phyloP scores from a whole-genome alignment of 1,140 invertebrate genomes.

The Zaprionus lachaisei region DNA sequence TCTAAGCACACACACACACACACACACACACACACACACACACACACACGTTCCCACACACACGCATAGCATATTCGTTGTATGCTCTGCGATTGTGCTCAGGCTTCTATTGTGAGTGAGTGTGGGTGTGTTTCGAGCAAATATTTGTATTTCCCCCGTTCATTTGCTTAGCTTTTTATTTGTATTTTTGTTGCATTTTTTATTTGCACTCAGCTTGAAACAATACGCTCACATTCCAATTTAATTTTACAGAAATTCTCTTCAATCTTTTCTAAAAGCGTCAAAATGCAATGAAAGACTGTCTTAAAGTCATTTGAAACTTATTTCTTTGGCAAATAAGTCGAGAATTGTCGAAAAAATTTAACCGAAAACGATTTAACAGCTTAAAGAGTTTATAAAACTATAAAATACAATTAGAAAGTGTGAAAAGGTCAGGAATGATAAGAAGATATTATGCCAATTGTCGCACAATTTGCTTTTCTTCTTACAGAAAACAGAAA shows the following conservation, averaged over 20 bases:
- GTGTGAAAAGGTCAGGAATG: neutral
- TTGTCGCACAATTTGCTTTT: neutral
- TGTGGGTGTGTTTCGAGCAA: slow-evolving; percentile 32
- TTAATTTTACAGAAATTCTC: neutral
- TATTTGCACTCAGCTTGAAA: slow-evolving; percentile 18
- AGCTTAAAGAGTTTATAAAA: too few relatives aligned
- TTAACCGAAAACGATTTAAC: too few relatives aligned
- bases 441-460: neutral
- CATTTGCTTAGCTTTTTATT: slow-evolving; percentile 43
- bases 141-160: slow-evolving; percentile 51
- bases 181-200: slow-evolving; percentile 24
- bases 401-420: too few relatives aligned
- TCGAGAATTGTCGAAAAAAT: too few relatives aligned
- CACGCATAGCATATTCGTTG: slow-evolving; percentile 20
- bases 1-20: slow-evolving; percentile 42
- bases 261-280: neutral
- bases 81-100: slow-evolving; percentile 50
- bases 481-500: neutral
- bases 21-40: slow-evolving; percentile 16
- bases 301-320: too few relatives aligned
- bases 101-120: slow-evolving; percentile 1
- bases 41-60: neutral
- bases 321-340: too few relatives aligned
- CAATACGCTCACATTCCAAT: slow-evolving; percentile 16
- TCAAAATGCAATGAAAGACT: too few relatives aligned